phyloP scores from a whole-genome alignment of 2,888 invertebrate species.

The Drepanosiphum platanoidis region DNA sequence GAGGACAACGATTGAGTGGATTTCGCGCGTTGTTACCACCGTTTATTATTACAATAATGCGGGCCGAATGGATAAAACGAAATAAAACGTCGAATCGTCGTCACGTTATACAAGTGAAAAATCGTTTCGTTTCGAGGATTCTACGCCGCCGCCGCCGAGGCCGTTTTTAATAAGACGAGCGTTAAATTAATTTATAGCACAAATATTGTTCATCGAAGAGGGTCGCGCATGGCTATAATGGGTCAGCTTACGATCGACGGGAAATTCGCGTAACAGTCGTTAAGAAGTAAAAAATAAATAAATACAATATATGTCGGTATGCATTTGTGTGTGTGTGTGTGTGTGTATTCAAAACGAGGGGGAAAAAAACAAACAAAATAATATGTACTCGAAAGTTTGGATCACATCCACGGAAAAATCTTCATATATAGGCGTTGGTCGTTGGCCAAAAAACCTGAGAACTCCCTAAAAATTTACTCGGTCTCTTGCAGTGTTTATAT shows the following conservation, averaged over 20 bases:
- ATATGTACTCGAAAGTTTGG: slow-evolving; percentile 20
- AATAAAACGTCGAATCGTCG: not conserved
- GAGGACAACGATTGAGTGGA: not conserved
- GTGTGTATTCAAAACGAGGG: too few relatives aligned
- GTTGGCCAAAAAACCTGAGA: slow-evolving; percentile 41
- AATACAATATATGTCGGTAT: too few relatives aligned
- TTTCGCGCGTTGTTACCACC: not conserved
- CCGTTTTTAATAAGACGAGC: not conserved
- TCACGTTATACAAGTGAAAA: not conserved
- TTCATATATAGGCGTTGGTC: not conserved
- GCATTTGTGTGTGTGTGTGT: too few relatives aligned
- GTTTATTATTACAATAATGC: not conserved
- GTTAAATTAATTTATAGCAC: too few relatives aligned
- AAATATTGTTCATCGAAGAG: not conserved
- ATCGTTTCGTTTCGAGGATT: not conserved
- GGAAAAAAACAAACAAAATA: too few relatives aligned
- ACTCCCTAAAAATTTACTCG: not conserved
- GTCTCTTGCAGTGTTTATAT: not conserved
- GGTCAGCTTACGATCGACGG: not conserved
- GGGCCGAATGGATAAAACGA: not conserved
- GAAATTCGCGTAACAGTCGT: not conserved
- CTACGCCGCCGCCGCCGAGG: not conserved
- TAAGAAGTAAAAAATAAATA: not conserved
- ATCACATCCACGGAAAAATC: slow-evolving; percentile 34
- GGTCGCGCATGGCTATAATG: not conserved